A percentile compares a stretch with the other conserved stretches of the same genome.
phyloP scores from a whole-genome alignment of 1,140 invertebrate species.

The Lerema accius region DNA sequence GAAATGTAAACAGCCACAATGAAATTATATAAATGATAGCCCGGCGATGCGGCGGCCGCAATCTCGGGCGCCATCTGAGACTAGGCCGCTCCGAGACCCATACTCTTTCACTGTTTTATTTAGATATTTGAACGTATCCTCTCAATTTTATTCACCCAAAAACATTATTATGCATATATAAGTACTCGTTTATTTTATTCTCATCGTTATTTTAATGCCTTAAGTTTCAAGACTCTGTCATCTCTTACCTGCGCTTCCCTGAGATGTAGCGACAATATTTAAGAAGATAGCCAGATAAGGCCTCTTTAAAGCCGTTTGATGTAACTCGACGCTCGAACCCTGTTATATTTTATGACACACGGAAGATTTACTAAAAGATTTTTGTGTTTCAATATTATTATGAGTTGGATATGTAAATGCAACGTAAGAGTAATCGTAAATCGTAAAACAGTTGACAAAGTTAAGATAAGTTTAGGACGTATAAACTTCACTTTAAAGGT shows the following conservation, averaged over 20 bases:
- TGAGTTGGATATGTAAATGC: too few relatives aligned
- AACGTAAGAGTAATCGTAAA: too few relatives aligned
- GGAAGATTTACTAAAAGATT: too few relatives aligned
- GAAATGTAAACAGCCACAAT: slow-evolving; percentile 79
- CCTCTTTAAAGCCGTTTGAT: slow-evolving; percentile 67
- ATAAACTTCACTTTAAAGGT: too few relatives aligned
- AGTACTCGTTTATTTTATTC: slow-evolving; percentile 75
- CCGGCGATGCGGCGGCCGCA: slow-evolving; percentile 46
- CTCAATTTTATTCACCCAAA: slow-evolving; percentile 77
- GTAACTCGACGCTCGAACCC: slow-evolving; percentile 68
- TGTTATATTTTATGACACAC: slow-evolving; percentile 70
- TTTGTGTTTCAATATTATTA: too few relatives aligned
- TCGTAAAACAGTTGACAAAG: too few relatives aligned
- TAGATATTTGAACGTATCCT: slow-evolving; percentile 71
- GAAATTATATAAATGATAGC: slow-evolving; percentile 79
- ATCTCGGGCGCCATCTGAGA: slow-evolving; percentile 74
- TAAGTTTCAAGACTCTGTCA: slow-evolving; percentile 66
- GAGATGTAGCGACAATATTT: slow-evolving; percentile 71
- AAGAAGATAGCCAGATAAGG: slow-evolving; percentile 72
- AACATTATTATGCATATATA: slow-evolving; percentile 78
- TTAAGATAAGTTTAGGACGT: too few relatives aligned
- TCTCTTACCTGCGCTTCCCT: slow-evolving; percentile 58
- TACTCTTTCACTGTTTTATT: slow-evolving; percentile 72
- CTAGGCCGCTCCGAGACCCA: slow-evolving; percentile 50
- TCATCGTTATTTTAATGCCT: slow-evolving; percentile 74